These are phyloP conservation scores for Phoenicopterus ruber DNA, from an alignment of 2,113 vertebrate species.

Conservation along the genomic window DNA sequence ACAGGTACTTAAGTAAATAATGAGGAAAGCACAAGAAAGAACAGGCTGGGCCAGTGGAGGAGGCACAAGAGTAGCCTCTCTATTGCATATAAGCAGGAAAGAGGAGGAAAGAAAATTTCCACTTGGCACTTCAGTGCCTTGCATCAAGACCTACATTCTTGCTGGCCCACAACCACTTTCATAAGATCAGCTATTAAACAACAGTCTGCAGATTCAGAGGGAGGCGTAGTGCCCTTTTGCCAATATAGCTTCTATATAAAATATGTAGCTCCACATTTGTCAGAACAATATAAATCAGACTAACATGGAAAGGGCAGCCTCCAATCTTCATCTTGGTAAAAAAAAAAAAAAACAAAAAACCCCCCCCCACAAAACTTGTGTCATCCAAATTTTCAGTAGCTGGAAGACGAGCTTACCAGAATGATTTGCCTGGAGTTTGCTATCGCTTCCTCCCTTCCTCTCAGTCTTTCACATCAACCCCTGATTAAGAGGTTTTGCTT, in stretches of 20 bases:
- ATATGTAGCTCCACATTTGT: neutral
- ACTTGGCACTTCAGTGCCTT: neutral
- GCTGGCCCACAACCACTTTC: neutral
- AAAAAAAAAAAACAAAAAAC: neutral
- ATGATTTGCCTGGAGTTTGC: neutral
- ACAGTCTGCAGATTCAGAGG: neutral
- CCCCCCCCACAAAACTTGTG: neutral
- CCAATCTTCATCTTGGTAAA: neutral
- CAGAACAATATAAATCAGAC: neutral
- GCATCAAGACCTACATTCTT: neutral
- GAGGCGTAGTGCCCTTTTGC: fast-evolving
- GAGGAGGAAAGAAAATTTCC: neutral
- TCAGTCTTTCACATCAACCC: neutral
- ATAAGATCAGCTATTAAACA: neutral
- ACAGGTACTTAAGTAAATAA: neutral
- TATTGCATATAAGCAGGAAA: neutral
- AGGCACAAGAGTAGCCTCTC: neutral
- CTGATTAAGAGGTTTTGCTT: neutral
- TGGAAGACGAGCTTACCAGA: neutral
- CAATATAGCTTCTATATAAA: neutral
- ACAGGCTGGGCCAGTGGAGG: neutral
- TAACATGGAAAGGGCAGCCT: neutral
- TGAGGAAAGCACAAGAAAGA: neutral
- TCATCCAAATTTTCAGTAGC: neutral
- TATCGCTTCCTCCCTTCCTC: neutral